Base-by-base conservation (phyloP, 1,140 invertebrate species). In the Archivesica marissinica region DNA sequence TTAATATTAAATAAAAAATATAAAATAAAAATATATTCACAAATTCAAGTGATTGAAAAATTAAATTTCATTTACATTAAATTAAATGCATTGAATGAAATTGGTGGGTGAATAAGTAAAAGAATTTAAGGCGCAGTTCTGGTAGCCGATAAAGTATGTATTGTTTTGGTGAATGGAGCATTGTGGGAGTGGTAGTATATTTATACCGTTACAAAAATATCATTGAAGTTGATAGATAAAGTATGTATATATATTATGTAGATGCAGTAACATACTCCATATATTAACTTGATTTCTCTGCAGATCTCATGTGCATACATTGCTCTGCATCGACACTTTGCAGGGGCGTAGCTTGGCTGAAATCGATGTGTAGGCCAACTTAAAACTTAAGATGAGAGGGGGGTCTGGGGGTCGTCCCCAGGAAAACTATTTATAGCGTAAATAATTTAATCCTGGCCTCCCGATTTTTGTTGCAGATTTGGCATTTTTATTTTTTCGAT, bases 201-300 rank as follows among this genome's bases (percentile, higher is more conserved):
- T 79, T 79, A 79, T 79, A 66, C 68, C 66, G 77, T 28, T 25
- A 64, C 54, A 64, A 79, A 79, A 79, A 79, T 79, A 79, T 64
- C 54, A 17, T 79, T 64, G 38, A 23, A 44, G 59, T 30, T 30
- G 17, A 41, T 79, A 66, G 77, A 79, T 79, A 79, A 79, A 79
- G 77, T 61, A 79, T 79, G 77, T 47, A 33, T 79, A n/a, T n/a
- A n/a, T n/a, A n/a, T n/a, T n/a, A n/a, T n/a, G 25, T 64, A 25
- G 61, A 61, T 79, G 77, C 77, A 79, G 33, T 79, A 41, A 39
- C 56, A 50, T 66, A 79, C 59, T 95, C 98, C 98, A 92, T 99
- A 98, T 92, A 96, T 56, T 23, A 56, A 56, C 52, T 56, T 7
- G 52, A n/a, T n/a, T n/a, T n/a, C n/a, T n/a, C n/a, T n/a, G n/a